Evolutionary conservation across 1,140 invertebrate species (phyloP).

Genomic region (Muscidifurax raptorellus): DNA sequence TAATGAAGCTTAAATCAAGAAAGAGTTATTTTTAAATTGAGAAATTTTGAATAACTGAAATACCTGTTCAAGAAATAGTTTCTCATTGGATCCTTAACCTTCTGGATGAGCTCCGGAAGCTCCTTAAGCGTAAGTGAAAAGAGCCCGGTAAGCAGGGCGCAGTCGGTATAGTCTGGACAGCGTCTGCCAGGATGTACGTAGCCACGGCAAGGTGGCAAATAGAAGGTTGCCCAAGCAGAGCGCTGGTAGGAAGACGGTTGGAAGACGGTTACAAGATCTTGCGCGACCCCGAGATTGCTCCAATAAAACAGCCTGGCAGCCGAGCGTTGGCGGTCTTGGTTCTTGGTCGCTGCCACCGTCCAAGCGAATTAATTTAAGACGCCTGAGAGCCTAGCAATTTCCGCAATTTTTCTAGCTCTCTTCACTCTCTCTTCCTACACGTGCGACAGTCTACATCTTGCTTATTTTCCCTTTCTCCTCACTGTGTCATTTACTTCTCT

Average conservation of each 20-base stretch:
- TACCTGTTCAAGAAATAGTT: neutral
- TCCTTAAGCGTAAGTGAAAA: slow-evolving; percentile 42
- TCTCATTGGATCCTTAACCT: neutral
- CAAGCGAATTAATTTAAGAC: slow-evolving; percentile 69
- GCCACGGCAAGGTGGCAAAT: neutral
- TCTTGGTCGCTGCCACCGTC: slow-evolving; percentile 52
- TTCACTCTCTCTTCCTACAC: slow-evolving; percentile 43
- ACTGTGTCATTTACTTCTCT: slow-evolving; percentile 21
- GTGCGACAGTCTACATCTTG: slow-evolving; percentile 35
- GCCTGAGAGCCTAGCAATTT: slow-evolving; percentile 64
- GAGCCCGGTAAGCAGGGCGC: slow-evolving; percentile 46
- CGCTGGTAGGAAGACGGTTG: slow-evolving; percentile 14
- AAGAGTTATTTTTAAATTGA: neutral
- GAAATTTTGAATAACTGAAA: neutral
- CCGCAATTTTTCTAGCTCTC: slow-evolving; percentile 66
- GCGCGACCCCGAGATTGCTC: slow-evolving; percentile 47
- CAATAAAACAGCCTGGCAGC: slow-evolving; percentile 60
- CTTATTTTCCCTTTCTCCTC: slow-evolving; percentile 51
- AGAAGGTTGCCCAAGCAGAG: neutral
- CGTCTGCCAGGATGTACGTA: neutral
- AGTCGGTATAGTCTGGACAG: neutral
- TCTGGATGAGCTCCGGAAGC: neutral
- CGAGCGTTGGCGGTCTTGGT: slow-evolving; percentile 27
- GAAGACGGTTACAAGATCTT: slow-evolving; percentile 23
- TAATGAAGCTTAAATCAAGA: neutral